A percentile compares a stretch with the other conserved stretches of the same genome.
Conservation (phyloP, 2,113 vertebrate genomes). For the Cariama cristata region DNA sequence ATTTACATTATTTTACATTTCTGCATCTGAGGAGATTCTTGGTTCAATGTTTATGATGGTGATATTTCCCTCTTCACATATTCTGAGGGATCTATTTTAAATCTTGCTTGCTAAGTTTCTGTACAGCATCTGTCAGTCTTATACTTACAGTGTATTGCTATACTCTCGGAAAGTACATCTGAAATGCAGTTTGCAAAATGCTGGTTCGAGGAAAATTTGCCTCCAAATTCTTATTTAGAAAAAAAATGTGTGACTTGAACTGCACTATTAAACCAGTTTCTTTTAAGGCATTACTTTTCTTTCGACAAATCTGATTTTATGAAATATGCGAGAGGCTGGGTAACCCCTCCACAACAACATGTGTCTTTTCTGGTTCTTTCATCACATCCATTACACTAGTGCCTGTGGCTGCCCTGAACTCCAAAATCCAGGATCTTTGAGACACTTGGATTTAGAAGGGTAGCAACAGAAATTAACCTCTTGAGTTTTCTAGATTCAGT, state of each 20-base stretch:
- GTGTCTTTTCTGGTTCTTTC: background rate
- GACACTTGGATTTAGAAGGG: background rate
- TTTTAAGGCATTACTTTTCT: background rate
- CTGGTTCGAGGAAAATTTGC: background rate
- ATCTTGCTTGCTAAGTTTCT: background rate
- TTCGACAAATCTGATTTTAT: background rate
- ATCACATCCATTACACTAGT: background rate
- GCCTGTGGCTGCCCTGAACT: background rate
- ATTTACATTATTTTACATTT: background rate
- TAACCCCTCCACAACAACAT: background rate
- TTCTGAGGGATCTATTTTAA: background rate
- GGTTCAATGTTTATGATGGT: background rate
- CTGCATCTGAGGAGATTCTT: background rate
- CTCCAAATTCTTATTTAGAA: background rate
- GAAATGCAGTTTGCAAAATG: background rate
- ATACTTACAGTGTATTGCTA: background rate
- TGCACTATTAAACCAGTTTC: background rate
- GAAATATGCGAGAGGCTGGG: background rate
- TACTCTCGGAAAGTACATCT: background rate
- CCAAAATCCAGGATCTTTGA: background rate
- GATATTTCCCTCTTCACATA: background rate
- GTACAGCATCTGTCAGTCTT: background rate
- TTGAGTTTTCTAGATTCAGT: background rate
- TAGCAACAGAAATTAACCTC: background rate
- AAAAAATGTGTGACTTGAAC: background rate